Percentiles rank a stretch among this genome's conserved stretches.
Evolutionary conservation across 2,113 vertebrate genomes (phyloP).

Genomic region (Podiceps cristatus): DNA sequence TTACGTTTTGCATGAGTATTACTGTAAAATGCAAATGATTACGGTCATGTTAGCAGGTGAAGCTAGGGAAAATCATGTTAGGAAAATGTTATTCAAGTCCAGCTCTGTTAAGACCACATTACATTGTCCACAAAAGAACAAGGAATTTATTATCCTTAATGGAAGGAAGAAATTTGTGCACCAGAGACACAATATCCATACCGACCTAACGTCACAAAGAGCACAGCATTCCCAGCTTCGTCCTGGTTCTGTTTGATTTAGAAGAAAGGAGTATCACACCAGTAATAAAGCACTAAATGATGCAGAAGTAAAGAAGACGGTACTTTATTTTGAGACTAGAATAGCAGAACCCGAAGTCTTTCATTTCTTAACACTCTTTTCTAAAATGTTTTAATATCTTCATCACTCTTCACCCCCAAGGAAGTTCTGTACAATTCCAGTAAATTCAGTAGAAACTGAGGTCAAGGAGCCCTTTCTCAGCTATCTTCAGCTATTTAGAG

Average conservation of each 20-base stretch:
- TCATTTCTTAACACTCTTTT: neutral
- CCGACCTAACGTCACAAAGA: accelerated
- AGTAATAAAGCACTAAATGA: neutral
- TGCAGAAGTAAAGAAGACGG: neutral
- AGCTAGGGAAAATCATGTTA: neutral
- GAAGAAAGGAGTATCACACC: neutral
- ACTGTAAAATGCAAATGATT: neutral
- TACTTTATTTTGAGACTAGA: neutral
- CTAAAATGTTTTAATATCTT: neutral
- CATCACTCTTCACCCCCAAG: neutral
- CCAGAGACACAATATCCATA: neutral
- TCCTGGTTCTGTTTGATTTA: neutral
- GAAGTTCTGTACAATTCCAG: neutral
- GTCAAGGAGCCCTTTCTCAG: neutral
- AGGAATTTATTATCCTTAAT: neutral
- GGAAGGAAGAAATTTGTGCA: neutral
- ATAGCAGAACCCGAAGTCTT: neutral
- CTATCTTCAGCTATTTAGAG: neutral
- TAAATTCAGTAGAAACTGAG: neutral
- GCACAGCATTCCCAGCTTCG: neutral
- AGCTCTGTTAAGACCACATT: neutral
- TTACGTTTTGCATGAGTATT: neutral
- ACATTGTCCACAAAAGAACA: neutral
- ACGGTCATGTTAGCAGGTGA: neutral
- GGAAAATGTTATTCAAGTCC: neutral